A percentile compares a stretch with the other conserved stretches of the same genome.
Conservation (phyloP, 2,797 vertebrate species). For the Cichlasoma orientale region DNA sequence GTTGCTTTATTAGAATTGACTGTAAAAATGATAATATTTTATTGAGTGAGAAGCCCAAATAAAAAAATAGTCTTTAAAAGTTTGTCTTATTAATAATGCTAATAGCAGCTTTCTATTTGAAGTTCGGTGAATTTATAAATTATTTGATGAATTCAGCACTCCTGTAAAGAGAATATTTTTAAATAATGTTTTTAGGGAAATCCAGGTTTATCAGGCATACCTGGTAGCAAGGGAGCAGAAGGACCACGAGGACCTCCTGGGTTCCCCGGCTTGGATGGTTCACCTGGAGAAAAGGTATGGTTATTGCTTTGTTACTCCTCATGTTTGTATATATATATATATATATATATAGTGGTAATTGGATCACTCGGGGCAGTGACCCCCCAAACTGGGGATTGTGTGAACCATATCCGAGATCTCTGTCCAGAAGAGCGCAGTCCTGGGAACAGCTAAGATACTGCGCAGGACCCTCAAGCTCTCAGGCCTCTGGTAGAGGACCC, state of each 20-base stretch:
- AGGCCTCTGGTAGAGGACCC: no score
- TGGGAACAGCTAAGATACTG: no score
- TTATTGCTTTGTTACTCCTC: background rate
- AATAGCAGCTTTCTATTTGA: background rate
- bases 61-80: background rate
- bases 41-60: no score
- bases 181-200: constrained; percentile 69
- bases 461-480: no score
- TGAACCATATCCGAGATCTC: no score
- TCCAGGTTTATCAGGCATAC: constrained; percentile 80
- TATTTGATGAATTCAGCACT: background rate
- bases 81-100: background rate
- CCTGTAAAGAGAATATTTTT: background rate
- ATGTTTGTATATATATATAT: background rate
- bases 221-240: constrained; percentile 82
- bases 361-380: no score
- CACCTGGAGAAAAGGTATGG: constrained; percentile 81
- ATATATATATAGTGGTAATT: no score
- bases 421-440: no score
- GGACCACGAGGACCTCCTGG: constrained; percentile 82
- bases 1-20: background rate
- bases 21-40: background rate
- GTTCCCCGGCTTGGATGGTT: constrained; percentile 84
- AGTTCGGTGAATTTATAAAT: background rate
- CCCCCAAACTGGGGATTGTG: no score